Percentiles rank a stretch among this genome's conserved stretches.
phyloP scores from a whole-genome alignment of 2,797 vertebrate species.

The Melanotaenia nigrans region DNA sequence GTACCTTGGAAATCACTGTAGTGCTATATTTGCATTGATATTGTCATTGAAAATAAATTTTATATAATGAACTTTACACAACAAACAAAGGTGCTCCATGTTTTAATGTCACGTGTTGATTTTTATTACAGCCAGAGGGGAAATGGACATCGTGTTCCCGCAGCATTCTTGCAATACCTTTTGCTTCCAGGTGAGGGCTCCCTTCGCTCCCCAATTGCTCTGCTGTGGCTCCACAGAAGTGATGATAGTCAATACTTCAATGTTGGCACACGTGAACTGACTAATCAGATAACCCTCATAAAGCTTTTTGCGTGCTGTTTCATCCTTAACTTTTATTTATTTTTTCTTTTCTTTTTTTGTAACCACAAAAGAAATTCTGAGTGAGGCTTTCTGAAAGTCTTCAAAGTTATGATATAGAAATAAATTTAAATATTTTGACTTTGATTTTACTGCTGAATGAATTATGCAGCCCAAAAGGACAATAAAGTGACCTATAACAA shows the following conservation, averaged over 20 bases:
- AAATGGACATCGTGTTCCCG: conserved; percentile 62
- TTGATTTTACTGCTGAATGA: neutral
- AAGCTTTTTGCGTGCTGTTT: neutral
- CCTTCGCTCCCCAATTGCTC: conserved; percentile 5
- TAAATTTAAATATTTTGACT: neutral
- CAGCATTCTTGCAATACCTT: conserved; percentile 39
- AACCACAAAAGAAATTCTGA: neutral
- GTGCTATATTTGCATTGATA: conserved; percentile 91
- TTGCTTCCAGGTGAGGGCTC: conserved; percentile 52
- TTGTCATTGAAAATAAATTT: conserved; percentile 89
- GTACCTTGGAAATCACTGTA: conserved; percentile 89
- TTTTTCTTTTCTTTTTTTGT: too few relatives aligned
- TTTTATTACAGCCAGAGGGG: conserved; percentile 10
- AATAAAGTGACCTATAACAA: neutral
- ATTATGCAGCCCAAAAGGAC: neutral
- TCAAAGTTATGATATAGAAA: neutral
- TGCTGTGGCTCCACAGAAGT: neutral
- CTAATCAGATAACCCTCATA: neutral
- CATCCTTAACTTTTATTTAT: neutral
- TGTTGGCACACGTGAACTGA: neutral
- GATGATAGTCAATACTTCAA: neutral
- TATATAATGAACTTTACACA: conserved; percentile 89
- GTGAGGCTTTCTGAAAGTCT: neutral
- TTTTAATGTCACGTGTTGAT: conserved; percentile 41
- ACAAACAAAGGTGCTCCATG: conserved; percentile 70